Percentiles rank a stretch among this genome's conserved stretches.
These are phyloP conservation scores for Deilephila porcellus DNA, from an alignment of 2,888 invertebrate genomes.

Conservation along the genomic window DNA sequence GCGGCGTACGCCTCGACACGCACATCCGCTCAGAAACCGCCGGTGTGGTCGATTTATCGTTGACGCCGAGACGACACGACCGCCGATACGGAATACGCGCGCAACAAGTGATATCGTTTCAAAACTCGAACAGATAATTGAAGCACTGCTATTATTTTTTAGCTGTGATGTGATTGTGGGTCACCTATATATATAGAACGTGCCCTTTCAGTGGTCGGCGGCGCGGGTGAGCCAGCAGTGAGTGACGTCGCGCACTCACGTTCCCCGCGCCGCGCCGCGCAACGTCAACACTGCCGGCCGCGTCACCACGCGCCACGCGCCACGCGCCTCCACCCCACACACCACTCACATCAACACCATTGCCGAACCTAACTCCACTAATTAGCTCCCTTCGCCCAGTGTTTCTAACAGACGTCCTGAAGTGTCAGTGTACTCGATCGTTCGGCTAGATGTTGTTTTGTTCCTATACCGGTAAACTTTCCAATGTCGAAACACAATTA, in stretches of 20 bases:
- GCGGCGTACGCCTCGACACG: conserved; percentile 72
- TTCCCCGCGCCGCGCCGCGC: conserved; percentile 79
- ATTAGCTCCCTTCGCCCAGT: conserved; percentile 40
- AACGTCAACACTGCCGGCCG: conserved; percentile 79
- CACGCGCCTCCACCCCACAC: conserved; percentile 61
- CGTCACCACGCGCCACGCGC: conserved; percentile 51
- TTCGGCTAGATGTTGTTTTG: conserved; percentile 42
- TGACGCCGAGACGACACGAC: conserved; percentile 58
- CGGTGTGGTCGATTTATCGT: conserved; percentile 70
- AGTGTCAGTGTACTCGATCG: conserved; percentile 12
- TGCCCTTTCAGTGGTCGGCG: conserved; percentile 77
- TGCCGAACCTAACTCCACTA: conserved; percentile 46
- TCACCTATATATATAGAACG: conserved; percentile 79
- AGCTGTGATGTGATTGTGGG: conserved; percentile 75
- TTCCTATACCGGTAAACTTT: conserved; percentile 22
- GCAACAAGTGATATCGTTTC: conserved; percentile 80
- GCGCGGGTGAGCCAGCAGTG: conserved; percentile 79
- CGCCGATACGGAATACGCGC: conserved; percentile 66
- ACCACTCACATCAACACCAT: conserved; percentile 69
- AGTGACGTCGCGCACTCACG: conserved; percentile 77
- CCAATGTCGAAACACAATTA: neutral
- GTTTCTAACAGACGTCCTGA: neutral
- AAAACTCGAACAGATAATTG: conserved; percentile 62
- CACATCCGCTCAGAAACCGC: conserved; percentile 63
- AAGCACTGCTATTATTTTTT: conserved; percentile 62